Conservation (phyloP, 2,888 invertebrate species). For the Plusia festucae region DNA sequence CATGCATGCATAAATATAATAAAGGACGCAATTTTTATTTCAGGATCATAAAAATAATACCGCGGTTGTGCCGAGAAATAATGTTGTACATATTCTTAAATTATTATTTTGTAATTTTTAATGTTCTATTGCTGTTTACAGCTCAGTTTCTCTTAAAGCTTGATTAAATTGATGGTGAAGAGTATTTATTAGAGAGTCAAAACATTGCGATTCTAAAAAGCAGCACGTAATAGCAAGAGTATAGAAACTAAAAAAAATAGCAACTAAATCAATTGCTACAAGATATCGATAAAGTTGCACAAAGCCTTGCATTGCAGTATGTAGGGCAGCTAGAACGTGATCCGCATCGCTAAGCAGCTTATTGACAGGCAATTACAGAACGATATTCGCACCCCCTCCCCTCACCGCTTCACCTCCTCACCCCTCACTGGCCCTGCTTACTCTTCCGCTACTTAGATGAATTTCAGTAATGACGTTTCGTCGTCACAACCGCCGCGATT, state of each 20-base stretch:
- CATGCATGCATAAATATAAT: not conserved
- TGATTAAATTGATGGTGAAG: too few relatives aligned
- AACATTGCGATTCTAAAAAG: not conserved
- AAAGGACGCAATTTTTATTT: too few relatives aligned
- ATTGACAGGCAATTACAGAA: slow-evolving; percentile 73
- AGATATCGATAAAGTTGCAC: slow-evolving; percentile 15
- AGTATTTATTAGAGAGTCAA: not conserved
- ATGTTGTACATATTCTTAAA: too few relatives aligned
- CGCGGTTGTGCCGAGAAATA: too few relatives aligned
- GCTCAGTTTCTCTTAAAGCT: too few relatives aligned
- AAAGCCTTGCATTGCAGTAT: slow-evolving; percentile 39
- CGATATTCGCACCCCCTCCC: slow-evolving; percentile 43
- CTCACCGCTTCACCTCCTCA: slow-evolving; percentile 16
- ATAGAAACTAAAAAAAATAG: slow-evolving; percentile 1
- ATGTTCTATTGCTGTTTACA: too few relatives aligned
- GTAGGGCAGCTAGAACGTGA: slow-evolving; percentile 41
- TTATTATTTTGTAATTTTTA: too few relatives aligned
- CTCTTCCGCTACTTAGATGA: slow-evolving; percentile 55
- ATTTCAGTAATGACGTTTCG: slow-evolving; percentile 69
- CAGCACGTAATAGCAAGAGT: not conserved
- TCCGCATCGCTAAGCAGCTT: slow-evolving; percentile 65
- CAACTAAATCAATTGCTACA: slow-evolving; percentile 5
- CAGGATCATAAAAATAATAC: too few relatives aligned
- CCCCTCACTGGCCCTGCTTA: slow-evolving; percentile 35
- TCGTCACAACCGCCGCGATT: slow-evolving; percentile 63